Evolutionary conservation across 2,113 vertebrate genomes (phyloP), one percentile per base, ranked within the genome.

Genomic region (Psophia crepitans): DNA sequence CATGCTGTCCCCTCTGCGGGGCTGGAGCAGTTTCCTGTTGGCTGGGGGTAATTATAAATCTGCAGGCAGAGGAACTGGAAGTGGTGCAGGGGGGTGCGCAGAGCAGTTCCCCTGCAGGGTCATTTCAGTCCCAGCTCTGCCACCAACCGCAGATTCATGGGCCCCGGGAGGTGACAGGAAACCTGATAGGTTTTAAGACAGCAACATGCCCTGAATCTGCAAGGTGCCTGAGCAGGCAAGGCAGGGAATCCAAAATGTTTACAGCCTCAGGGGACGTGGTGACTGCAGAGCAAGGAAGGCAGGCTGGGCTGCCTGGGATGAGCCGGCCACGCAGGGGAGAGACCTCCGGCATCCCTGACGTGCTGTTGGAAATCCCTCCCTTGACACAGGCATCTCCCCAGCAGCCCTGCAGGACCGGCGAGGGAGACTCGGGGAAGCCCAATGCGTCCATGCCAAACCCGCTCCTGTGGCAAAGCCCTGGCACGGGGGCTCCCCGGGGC

Each of bases 131-230:
- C 70, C 93, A 87, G 81, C 69, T 89, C 74, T 44, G 69, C 51
- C 89, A 90, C 7, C 65, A 90, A 78, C 92, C 2, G 3, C 51
- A 94, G 95, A 97, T 95, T 97, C 93, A 96, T 87, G 90, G 84
- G 84, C 89, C 74, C 86, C 26, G 3, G 57, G 89, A 97, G 87
- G 88, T 93, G 91, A 95, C 93, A 93, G 81, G 71, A 96, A 95
- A 93, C 87, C 76, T 97, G 94, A 97, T 97, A 85, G 92, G 64
- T 96, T 97, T 97, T 95, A 96, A 97, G 90, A 95, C 86, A 93
- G 94, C 93, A 95, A 91, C 96, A 96, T 96, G 96, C 95, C 93
- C 83, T 97, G 96, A 97, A 97, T 97, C 89, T 79, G 89, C 92
- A 95, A 96, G 90, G 93, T 94, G 70, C 66, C 77, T 93, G 86